Percentiles rank a stretch among this genome's conserved stretches.
Conservation (phyloP, 2,888 invertebrate species). For the Tenthredo distinguenda region DNA sequence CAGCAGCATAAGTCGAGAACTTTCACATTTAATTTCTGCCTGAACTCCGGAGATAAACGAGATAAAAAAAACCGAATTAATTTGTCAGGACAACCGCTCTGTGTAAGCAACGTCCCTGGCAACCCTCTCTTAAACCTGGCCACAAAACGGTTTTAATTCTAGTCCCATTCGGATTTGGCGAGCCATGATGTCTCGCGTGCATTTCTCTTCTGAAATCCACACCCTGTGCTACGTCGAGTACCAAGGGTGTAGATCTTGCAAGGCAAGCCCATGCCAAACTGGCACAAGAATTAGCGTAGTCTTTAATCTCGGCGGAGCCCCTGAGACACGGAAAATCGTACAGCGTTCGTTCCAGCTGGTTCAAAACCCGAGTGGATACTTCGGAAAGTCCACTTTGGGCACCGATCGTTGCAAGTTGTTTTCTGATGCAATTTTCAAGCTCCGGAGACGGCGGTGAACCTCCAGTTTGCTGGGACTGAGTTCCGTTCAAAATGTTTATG, state of each 20-base stretch:
- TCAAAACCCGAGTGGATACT: constrained; percentile 71
- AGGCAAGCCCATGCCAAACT: constrained; percentile 89
- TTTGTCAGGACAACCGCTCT: constrained; percentile 83
- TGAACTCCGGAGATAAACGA: neutral
- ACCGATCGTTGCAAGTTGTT: constrained; percentile 71
- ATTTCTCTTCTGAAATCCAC: constrained; percentile 79
- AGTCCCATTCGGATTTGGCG: constrained; percentile 79
- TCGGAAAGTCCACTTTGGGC: constrained; percentile 69
- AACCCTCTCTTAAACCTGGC: constrained; percentile 82
- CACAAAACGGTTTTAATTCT: constrained; percentile 82
- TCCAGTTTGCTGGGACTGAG: constrained; percentile 49
- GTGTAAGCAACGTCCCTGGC: constrained; percentile 81
- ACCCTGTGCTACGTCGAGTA: constrained; percentile 71
- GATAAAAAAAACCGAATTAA: constrained; percentile 47
- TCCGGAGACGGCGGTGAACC: constrained; percentile 58
- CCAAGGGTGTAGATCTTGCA: constrained; percentile 68
- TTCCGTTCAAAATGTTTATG: constrained; percentile 68
- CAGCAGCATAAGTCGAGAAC: neutral
- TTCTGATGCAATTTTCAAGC: constrained; percentile 71
- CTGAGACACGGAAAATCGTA: constrained; percentile 96
- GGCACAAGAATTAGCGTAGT: constrained; percentile 90
- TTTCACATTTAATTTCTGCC: neutral
- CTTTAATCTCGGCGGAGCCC: constrained; percentile 87
- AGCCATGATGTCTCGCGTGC: constrained; percentile 82
- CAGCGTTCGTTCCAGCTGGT: constrained; percentile 91